Evolutionary conservation across 37 sponge, comb jelly and placozoan genomes (phyloP), one percentile per base, ranked within the genome.

Genomic region (Petrosia ficiformis): DNA sequence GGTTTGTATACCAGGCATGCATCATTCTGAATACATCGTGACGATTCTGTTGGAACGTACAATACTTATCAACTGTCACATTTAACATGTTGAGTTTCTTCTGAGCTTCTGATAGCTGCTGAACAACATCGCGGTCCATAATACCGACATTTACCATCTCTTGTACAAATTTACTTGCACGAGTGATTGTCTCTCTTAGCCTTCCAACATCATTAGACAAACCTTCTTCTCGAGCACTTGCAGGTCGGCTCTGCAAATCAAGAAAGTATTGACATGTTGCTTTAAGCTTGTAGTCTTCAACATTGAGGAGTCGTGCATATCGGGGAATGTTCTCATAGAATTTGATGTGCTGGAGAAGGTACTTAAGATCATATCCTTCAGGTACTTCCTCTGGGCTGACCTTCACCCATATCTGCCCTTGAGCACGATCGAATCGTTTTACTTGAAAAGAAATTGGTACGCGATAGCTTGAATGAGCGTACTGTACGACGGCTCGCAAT

Each of bases 321-420:
- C 79, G 67, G 1, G 85, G 74, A 35, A 85, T 85, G 43, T 85
- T 85, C 59, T 85, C 85, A 64, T 85, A 85, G 52, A 78, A 85
- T 40, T 85, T 86, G 26, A 86, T 86, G 64, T 86, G 87, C 52
- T 86, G 87, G 40, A 86, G 76, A 5, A 86, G 76, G 57, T 86
- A 80, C 71, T 86, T 80, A 48, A 80, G 54, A 34, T 86, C 80
- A 41, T 63, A 86, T 44, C 85, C 85, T 41, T 85, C 85, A 0
- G 85, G 82, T 1, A 76, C 87, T 32, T 86, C 81, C 10, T 86
- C 87, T 44, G 81, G 87, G 32, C 56, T 70, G 21, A 80, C 81
- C 38, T 80, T 86, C 71, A 86, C 87, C 80, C 87, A 86, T 3
- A 75, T 68, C 66, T 86, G 87, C 42, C 85, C 85, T 58, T 73